Evolutionary conservation across 2,888 invertebrate genomes (phyloP), one percentile per base, ranked within the genome.

Genomic region (Calliphora vomitoria): DNA sequence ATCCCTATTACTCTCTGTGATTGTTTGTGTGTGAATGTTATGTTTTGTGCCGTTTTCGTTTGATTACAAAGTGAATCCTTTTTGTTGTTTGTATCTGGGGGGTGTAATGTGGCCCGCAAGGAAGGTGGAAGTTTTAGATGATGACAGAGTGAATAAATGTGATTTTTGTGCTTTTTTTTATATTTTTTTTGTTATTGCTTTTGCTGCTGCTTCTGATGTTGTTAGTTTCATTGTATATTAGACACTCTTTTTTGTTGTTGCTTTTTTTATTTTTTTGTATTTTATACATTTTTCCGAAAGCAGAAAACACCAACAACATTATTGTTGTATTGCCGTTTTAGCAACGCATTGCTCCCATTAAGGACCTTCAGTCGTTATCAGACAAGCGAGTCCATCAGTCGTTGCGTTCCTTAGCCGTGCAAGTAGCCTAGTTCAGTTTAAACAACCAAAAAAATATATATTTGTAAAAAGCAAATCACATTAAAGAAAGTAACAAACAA

Each of bases 341-440:
- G 79, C 68, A 47, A 82, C 78, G 74, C 91, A 92, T 90, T 91
- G 90, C 91, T 91, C 90, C 90, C 90, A 91, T 79, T 82, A 85
- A 87, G 91, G 92, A 91, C 92, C 92, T 92, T 92, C 91, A 92
- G 92, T 92, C 92, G 92, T 92, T 93, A 92, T 93, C 93, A 92
- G 92, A 93, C 92, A 92, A 93, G 92, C 92, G 92, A 92, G 93
- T 93, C 92, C 92, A 92, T 91, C 92, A 93, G 92, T 92, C 92
- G 92, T 93, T 92, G 92, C 92, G 93, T 92, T 92, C 92, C 93
- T 92, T 92, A 92, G 91, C 90, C 91, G 92, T 91, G 88, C 85
- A 87, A 91, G 92, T 92, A 93, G 93, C 92, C 91, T 92, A 92
- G 92, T 92, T 91, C 86, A 85, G 86, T 86, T 84, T 79, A 81